These are phyloP conservation scores for Protomyctophum bolini DNA, from an alignment of 2,113 vertebrate genomes.

Conservation along the genomic window DNA sequence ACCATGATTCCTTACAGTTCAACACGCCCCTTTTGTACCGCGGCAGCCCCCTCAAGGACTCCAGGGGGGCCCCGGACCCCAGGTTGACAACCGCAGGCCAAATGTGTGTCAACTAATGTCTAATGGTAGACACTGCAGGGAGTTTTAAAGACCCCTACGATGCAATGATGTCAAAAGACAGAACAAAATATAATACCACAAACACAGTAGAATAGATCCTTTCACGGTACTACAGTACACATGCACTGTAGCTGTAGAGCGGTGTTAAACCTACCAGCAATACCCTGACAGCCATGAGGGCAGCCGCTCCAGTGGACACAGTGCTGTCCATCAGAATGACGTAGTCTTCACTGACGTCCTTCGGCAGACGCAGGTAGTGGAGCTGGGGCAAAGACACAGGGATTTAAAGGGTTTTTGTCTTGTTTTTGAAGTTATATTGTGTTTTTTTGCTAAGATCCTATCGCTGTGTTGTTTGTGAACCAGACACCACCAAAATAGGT, in stretches of 20 bases:
- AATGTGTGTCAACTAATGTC: no score
- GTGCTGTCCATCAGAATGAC: constrained; percentile 95
- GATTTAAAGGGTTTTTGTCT: no score
- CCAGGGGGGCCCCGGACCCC: no score
- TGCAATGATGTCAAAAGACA: not conserved
- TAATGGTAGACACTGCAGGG: not conserved
- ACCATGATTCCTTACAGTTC: no score
- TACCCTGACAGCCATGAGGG: constrained; percentile 89
- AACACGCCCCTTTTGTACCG: no score
- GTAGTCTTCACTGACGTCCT: constrained; percentile 91
- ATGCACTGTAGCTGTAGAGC: not conserved
- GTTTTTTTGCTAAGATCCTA: no score
- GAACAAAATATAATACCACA: not conserved
- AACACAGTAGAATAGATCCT: not conserved
- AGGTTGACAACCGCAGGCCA: no score
- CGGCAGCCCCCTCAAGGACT: no score
- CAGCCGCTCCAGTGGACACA: constrained; percentile 87
- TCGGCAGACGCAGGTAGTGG: constrained; percentile 89
- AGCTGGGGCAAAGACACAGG: constrained; percentile 69
- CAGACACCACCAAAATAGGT: no score
- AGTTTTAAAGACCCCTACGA: not conserved
- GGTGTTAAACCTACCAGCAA: constrained; percentile 78
- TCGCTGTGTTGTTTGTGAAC: no score
- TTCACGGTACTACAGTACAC: not conserved
- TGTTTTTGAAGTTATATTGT: no score